Conservation (phyloP, 1,140 invertebrate species). For the Leptinotarsa defecta region DNA sequence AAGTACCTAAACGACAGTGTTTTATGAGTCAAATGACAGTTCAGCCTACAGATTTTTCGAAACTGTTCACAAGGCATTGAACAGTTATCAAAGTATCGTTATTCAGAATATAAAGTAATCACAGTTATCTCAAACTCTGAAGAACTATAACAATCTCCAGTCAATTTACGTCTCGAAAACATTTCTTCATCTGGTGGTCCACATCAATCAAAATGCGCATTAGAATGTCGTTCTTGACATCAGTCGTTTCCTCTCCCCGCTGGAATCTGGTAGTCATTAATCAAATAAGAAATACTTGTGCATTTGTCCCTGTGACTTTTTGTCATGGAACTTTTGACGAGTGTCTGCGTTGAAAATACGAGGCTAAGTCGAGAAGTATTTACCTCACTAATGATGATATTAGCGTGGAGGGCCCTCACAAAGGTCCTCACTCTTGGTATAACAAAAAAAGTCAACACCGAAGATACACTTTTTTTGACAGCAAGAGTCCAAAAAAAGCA, state of each 20-base stretch:
- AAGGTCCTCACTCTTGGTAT: too few relatives aligned
- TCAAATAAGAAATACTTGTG: conserved; percentile 50
- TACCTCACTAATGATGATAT: too few relatives aligned
- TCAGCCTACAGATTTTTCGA: too few relatives aligned
- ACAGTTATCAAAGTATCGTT: not conserved
- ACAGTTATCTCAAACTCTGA: conserved; percentile 18
- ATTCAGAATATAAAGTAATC: too few relatives aligned
- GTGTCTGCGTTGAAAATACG: not conserved
- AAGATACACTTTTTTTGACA: too few relatives aligned
- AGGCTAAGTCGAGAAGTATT: not conserved
- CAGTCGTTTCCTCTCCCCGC: conserved; percentile 18
- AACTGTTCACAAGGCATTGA: too few relatives aligned
- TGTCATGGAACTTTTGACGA: conserved; percentile 25
- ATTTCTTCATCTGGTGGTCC: conserved; percentile 55
- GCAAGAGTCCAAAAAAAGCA: too few relatives aligned
- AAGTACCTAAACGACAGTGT: too few relatives aligned
- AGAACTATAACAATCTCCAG: conserved; percentile 50
- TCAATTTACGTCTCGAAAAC: conserved; percentile 50
- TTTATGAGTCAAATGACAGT: too few relatives aligned
- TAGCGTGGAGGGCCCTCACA: too few relatives aligned
- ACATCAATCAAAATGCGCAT: conserved; percentile 52
- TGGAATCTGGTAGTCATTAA: conserved; percentile 43
- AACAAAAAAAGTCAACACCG: too few relatives aligned
- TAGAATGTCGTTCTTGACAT: conserved; percentile 44
- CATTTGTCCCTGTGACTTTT: conserved; percentile 35